Percentiles rank a stretch among this genome's conserved stretches.
phyloP scores from a whole-genome alignment of 2,113 vertebrate genomes.

The Perccottus glenii region DNA sequence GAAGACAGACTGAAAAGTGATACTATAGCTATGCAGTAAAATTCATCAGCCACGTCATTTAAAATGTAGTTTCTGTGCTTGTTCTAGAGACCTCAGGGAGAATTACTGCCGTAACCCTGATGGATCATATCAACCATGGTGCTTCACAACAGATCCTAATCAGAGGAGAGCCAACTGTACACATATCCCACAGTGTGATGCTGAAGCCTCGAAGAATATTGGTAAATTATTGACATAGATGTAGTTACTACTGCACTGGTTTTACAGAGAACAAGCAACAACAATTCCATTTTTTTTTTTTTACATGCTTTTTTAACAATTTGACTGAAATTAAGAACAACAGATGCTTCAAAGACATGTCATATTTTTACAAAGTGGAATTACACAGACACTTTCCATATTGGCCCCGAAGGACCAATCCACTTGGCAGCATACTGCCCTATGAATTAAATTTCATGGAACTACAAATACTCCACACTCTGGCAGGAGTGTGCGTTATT shows the following conservation, averaged over 20 bases:
- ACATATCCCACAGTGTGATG: slow-evolving; percentile 91
- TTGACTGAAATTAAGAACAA: slow-evolving; percentile 19
- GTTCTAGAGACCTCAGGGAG: slow-evolving; percentile 88
- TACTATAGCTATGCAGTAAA: slow-evolving; percentile 1
- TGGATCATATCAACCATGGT: slow-evolving; percentile 94
- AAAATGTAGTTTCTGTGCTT: slow-evolving; percentile 53
- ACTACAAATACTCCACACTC: slow-evolving; percentile 49
- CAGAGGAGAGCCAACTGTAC: slow-evolving; percentile 91
- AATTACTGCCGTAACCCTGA: slow-evolving; percentile 97
- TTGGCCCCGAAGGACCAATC: slow-evolving; percentile 44
- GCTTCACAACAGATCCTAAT: slow-evolving; percentile 93
- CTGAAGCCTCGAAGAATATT: slow-evolving; percentile 61
- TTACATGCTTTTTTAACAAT: slow-evolving; percentile 8
- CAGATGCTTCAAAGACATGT: slow-evolving; percentile 35
- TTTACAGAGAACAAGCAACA: background rate
- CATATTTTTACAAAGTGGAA: slow-evolving; percentile 42
- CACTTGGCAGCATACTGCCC: slow-evolving; percentile 52
- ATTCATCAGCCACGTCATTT: slow-evolving; percentile 49
- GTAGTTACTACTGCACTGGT: background rate
- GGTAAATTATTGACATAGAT: slow-evolving; percentile 54
- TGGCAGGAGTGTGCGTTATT: slow-evolving; percentile 36
- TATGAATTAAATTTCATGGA: slow-evolving; percentile 54
- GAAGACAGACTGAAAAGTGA: background rate
- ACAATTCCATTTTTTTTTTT: background rate
- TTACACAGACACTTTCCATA: slow-evolving; percentile 34